Evolutionary conservation across 2,888 invertebrate species (phyloP).

Genomic region (Ochropacha duplaris): DNA sequence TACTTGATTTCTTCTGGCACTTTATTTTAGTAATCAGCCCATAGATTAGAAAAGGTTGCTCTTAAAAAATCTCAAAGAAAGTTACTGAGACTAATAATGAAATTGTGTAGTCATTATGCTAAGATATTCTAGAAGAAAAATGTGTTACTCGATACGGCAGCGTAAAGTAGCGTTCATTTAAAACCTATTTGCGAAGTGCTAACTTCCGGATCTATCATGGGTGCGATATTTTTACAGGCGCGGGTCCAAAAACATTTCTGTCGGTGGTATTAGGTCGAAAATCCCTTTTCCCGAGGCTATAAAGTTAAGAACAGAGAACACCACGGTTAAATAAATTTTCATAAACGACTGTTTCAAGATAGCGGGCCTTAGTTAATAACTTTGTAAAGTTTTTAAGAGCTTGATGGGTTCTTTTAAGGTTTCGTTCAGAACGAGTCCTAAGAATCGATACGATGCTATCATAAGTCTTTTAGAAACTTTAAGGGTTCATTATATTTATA

Average conservation of each 20-base stretch:
- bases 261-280: conserved; percentile 14
- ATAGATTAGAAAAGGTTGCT: too few species aligned
- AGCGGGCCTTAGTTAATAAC: conserved; percentile 25
- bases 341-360: conserved; percentile 25
- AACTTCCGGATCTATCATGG: conserved; percentile 5
- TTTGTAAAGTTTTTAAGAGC: conserved; percentile 20
- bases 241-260: conserved; percentile 9
- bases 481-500: too few species aligned
- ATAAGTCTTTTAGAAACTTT: neutral
- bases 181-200: conserved; percentile 4
- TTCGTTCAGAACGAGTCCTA: neutral
- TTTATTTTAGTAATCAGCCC: neutral
- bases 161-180: neutral
- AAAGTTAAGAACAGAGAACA: conserved; percentile 6
- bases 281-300: conserved; percentile 11
- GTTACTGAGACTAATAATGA: neutral
- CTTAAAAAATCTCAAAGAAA: neutral
- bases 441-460: neutral
- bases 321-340: conserved; percentile 23
- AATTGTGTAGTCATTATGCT: neutral
- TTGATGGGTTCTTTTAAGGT: conserved; percentile 12
- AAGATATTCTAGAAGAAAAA: neutral
- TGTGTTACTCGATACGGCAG: neutral
- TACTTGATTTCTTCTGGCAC: neutral
- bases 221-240: conserved; percentile 5